Evolutionary conservation across 2,113 vertebrate species (phyloP).

Genomic region (Solenodon paradoxus): DNA sequence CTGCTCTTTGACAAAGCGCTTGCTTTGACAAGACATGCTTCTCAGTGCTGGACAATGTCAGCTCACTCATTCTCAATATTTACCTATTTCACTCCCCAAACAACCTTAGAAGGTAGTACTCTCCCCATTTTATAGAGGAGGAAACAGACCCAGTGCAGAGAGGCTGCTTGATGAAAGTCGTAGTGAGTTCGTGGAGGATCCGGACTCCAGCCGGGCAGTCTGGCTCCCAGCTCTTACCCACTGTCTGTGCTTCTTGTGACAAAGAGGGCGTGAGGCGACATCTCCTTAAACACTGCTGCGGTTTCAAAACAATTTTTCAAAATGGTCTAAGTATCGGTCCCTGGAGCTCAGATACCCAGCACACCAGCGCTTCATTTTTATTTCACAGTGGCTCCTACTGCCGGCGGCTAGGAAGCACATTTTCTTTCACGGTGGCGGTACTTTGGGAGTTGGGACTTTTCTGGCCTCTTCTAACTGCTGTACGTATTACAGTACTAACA

Average conservation of each 20-base stretch:
- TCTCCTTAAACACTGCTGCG: too few species aligned
- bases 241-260: accelerated
- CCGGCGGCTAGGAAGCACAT: background rate
- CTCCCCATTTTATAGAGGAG: conserved; percentile 28
- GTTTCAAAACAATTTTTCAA: background rate
- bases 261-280: accelerated
- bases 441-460: background rate
- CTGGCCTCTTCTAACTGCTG: background rate
- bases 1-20: background rate
- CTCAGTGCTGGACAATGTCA: background rate
- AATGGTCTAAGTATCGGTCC: background rate
- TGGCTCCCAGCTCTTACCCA: background rate
- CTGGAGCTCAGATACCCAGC: background rate
- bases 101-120: background rate
- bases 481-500: background rate
- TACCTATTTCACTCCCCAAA: background rate
- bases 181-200: accelerated
- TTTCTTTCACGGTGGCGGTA: background rate
- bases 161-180: background rate
- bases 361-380: background rate
- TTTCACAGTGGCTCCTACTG: background rate
- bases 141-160: background rate
- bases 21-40: background rate
- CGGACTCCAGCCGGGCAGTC: background rate
- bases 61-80: background rate